Conservation (phyloP, 2,888 invertebrate species). For the Heterodera filipjevi region DNA sequence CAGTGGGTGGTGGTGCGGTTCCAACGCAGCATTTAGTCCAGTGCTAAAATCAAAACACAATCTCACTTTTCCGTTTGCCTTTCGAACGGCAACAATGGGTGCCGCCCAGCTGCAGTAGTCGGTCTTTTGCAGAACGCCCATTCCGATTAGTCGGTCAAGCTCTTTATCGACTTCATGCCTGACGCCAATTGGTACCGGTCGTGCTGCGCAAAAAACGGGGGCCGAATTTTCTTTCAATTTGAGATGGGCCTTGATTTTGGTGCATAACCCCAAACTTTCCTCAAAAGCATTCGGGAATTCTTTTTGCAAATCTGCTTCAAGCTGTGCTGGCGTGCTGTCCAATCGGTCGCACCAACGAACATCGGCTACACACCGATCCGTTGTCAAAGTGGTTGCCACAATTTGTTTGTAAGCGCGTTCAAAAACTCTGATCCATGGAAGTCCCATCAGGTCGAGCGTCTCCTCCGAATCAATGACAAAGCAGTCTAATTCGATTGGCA, state of each 20-base stretch:
- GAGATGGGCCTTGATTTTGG: conserved; percentile 35
- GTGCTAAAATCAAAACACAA: conserved; percentile 46
- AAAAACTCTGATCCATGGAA: too few species aligned
- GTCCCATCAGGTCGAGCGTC: too few species aligned
- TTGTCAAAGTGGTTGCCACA: too few species aligned
- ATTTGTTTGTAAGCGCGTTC: too few species aligned
- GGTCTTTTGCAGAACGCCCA: conserved; percentile 37
- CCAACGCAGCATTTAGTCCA: conserved; percentile 42
- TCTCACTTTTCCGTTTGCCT: conserved; percentile 39
- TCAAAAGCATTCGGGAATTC: conserved; percentile 27
- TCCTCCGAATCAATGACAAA: too few species aligned
- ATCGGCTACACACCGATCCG: too few species aligned
- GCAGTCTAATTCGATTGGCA: too few species aligned
- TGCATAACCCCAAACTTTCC: conserved; percentile 35
- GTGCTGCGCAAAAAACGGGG: conserved; percentile 41
- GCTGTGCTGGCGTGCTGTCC: too few species aligned
- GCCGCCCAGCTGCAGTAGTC: conserved; percentile 46
- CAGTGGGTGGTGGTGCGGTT: conserved; percentile 46
- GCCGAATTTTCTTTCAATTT: conserved; percentile 33
- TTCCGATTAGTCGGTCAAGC: conserved; percentile 36
- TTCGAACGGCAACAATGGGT: conserved; percentile 46
- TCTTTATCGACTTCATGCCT: conserved; percentile 40
- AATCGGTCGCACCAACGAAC: too few species aligned
- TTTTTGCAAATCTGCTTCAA: too few species aligned
- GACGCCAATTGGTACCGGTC: conserved; percentile 44